Evolutionary conservation across 2,797 vertebrate genomes (phyloP).

Genomic region (Chiloscyllium punctatum): DNA sequence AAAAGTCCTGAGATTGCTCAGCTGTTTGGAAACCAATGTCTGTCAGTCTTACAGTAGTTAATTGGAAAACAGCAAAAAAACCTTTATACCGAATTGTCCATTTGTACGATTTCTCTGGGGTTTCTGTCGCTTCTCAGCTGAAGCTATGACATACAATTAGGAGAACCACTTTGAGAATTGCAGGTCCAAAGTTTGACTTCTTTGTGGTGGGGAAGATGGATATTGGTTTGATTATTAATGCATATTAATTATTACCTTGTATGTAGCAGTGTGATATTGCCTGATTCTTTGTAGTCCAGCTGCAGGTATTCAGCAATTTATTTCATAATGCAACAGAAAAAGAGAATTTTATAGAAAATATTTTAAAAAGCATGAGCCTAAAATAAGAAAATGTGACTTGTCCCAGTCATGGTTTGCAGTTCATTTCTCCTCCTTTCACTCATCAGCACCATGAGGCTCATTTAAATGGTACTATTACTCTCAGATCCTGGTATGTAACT

Average conservation of each 20-base stretch:
- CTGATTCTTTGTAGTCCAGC: not conserved
- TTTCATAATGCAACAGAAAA: not conserved
- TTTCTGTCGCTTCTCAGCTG: not conserved
- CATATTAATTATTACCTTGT: not conserved
- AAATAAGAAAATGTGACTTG: not conserved
- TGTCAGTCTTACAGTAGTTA: not conserved
- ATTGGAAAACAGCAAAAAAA: not conserved
- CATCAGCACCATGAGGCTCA: not conserved
- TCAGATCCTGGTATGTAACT: not conserved
- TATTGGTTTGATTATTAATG: not conserved
- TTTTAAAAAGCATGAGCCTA: not conserved
- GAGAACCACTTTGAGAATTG: not conserved
- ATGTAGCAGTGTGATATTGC: not conserved
- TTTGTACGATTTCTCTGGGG: not conserved
- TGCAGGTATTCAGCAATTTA: not conserved
- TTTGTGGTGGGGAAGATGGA: not conserved
- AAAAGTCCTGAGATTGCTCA: not conserved
- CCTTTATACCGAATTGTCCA: not conserved
- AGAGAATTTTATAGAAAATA: not conserved
- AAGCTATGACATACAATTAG: not conserved
- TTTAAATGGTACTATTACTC: not conserved
- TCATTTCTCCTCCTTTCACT: no score
- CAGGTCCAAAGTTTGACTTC: not conserved
- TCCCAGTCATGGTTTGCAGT: not conserved
- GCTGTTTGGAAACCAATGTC: not conserved